Evolutionary conservation across 30 jellyfish, hydroid and myxozoan genomes (phyloP), one percentile per base, ranked within the genome.

Genomic region (Phacellophora camtschatica): DNA sequence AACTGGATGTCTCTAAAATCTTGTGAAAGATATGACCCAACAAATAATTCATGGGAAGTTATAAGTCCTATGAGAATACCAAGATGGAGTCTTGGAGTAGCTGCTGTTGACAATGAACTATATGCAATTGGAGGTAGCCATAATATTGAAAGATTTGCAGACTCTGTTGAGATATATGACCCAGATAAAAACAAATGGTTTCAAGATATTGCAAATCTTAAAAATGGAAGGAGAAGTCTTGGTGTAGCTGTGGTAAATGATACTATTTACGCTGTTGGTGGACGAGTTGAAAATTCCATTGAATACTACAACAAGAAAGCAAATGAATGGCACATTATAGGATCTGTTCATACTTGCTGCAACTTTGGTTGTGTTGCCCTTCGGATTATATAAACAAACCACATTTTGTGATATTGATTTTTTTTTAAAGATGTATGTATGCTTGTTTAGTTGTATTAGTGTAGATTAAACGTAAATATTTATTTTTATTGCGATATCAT

Each of bases 101-200:
- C 98, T 58, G 96, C 69, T 32, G 63, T 92, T 6, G 80, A 68
- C 24, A 82, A 79, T 33, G 53, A 74, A 37, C 56, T 92, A 28
- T 92, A 76, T 61, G 98, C 98, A 27, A 92, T 92, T 37, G 98
- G 98, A 16, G 98, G 98, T 42, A 92, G 87, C 46, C 98, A 92
- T 70, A 84, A 92, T 61, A 93, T 85, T 28, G 98, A 92, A 54
- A 90, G 86, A 63, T 92, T 63, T 66, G 96, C 98, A 31, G 90
- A 92, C 59, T 66, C 98, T 1, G 98, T 92, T 74, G 98, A 92
- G 74, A 90, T 85, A 12, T 92, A 70, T 67, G 86, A 92, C 50
- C 96, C 96, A 31, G 87, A 46, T 18, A 61, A 66, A 29, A 86
- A 86, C 50, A 71, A 45, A 41, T 92, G 98, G 98, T 83, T 25